These are phyloP conservation scores for Dicranocentrus wangi DNA, from an alignment of 2,888 invertebrate species.

Conservation along the genomic window DNA sequence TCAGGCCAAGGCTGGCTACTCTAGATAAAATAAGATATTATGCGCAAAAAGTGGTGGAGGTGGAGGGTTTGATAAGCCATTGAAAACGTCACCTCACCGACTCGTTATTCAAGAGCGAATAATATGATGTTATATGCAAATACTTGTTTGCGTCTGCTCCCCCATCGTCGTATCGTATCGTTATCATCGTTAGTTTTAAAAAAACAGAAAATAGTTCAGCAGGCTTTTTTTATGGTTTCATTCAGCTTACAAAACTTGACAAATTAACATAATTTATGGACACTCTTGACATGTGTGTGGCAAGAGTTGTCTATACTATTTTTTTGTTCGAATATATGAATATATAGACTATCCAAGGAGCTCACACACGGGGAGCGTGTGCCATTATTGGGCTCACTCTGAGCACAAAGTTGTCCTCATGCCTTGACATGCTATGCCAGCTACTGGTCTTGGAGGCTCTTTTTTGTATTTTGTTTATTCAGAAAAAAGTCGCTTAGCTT, in stretches of 20 bases:
- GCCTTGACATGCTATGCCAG: not conserved
- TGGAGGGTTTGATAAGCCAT: too few relatives aligned
- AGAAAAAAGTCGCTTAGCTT: too few relatives aligned
- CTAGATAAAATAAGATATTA: not conserved
- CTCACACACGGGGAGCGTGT: too few relatives aligned
- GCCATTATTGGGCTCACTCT: not conserved
- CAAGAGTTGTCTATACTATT: not conserved
- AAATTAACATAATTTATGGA: conserved; percentile 51
- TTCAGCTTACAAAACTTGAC: not conserved
- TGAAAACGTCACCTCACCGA: too few relatives aligned
- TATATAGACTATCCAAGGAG: too few relatives aligned
- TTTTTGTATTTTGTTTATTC: not conserved
- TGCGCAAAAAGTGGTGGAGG: not conserved
- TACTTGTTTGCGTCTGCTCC: too few relatives aligned
- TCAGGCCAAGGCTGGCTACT: conserved; percentile 44
- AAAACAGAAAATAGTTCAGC: not conserved
- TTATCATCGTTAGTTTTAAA: too few relatives aligned
- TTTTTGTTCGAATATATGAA: not conserved
- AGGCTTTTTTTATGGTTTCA: not conserved
- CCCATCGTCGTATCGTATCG: not conserved
- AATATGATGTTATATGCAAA: not conserved
- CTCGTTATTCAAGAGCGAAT: not conserved
- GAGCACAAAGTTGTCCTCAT: not conserved
- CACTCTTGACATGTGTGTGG: not conserved
- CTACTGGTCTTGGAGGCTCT: conserved; percentile 16